Base-by-base conservation (phyloP, 2,797 vertebrate genomes). In the Lithobates pipiens region DNA sequence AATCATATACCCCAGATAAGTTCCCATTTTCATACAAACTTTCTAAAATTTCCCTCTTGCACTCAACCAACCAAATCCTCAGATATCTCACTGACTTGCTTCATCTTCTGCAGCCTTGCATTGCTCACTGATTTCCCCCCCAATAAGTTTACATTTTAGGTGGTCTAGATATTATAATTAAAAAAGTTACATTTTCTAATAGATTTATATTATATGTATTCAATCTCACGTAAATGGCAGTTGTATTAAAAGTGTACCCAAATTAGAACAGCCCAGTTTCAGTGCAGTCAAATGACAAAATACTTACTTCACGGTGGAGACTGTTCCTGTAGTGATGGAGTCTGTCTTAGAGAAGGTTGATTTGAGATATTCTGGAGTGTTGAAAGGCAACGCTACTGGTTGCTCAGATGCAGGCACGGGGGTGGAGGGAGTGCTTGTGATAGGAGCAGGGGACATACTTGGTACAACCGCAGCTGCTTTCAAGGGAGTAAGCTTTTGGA, bases 321-420 rank as follows among this genome's bases (percentile, higher is more conserved):
- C 98, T 0, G 98, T 99, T 91, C 98, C 98, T 1, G 98, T 98
- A 91, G 98, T 99, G 93, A 99, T 99, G 92, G 98, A 99, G 95
- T 99, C 98, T 67, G 98, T 99, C 93, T 99, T 99, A 92, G 98
- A 99, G 94, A 99, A 99, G 89, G 97, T 97, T 88, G 98, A 98
- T 92, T 99, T 99, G 88, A 99, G 94, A 93, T 97, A 98, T 89
- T 99, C 98, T 0, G 97, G 93, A 70, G 96, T 92, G 89, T 94
- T 97, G 95, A 99, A 99, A 86, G 96, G 93, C 91, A 98, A 91
- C 78, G 97, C 93, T 87, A 96, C 95, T 0, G 96, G 89, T 82
- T 97, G 97, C 89, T 99, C 98, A 0, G 94, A 91, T 34, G 91
- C 94, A 0, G 96, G 92, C 32, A 95, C 93, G 7, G 95, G 93